These are phyloP conservation scores for Ichneumon xanthorius DNA, from an alignment of 2,888 invertebrate genomes.

Conservation along the genomic window DNA sequence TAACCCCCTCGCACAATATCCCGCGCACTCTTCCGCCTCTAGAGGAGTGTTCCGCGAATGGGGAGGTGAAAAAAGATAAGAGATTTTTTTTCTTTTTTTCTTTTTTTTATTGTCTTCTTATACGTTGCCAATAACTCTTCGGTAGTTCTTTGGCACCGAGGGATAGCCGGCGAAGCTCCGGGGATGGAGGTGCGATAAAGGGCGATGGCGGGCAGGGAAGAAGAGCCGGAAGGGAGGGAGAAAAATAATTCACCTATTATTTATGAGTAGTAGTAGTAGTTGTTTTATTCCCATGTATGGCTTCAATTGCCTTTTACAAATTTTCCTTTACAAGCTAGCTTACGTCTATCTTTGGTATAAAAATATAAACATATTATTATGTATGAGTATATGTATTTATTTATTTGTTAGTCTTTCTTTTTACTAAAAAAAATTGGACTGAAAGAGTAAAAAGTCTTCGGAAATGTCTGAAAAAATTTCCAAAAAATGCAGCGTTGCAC, in stretches of 20 bases:
- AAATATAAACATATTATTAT: too few species aligned
- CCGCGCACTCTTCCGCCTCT: not conserved
- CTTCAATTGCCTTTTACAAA: too few species aligned
- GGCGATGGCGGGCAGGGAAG: not conserved
- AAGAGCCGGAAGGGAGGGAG: not conserved
- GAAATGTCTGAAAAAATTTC: too few species aligned
- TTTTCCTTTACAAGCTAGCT: too few species aligned
- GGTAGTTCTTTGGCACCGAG: not conserved
- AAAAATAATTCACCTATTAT: not conserved
- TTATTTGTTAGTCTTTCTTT: not conserved
- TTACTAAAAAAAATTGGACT: too few species aligned
- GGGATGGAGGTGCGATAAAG: not conserved
- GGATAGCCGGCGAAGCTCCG: not conserved
- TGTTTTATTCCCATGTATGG: too few species aligned
- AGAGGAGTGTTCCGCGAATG: not conserved
- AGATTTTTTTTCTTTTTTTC: not conserved
- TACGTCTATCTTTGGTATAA: too few species aligned
- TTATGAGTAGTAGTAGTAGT: too few species aligned
- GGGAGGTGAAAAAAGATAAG: not conserved
- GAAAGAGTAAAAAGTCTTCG: too few species aligned
- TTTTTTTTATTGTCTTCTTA: not conserved
- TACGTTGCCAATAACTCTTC: not conserved
- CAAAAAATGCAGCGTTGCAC: too few species aligned
- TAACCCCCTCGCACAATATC: not conserved
- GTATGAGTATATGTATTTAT: constrained; percentile 1